Conservation (phyloP, 2,113 vertebrate species). For the Girardinichthys multiradiatus region DNA sequence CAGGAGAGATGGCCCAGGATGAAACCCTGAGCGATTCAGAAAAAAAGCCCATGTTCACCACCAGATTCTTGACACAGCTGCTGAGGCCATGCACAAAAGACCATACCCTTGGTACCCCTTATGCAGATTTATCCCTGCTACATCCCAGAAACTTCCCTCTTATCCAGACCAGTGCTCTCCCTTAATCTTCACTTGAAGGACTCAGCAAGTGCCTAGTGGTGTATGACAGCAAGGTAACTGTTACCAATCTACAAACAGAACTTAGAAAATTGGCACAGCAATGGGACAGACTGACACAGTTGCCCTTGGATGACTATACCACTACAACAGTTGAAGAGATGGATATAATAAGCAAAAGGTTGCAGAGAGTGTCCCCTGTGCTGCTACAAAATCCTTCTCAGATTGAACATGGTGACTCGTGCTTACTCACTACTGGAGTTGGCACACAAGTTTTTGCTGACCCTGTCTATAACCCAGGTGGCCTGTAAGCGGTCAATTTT, state of each 20-base stretch:
- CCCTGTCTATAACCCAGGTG: too few relatives aligned
- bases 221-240: background rate
- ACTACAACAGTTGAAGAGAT: background rate
- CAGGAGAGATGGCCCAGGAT: constrained; percentile 5
- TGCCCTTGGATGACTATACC: background rate
- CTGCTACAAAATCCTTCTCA: constrained; percentile 9
- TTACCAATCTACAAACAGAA: background rate
- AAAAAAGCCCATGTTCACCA: background rate
- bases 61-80: too few relatives aligned
- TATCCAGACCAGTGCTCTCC: constrained; percentile 1
- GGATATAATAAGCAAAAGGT: background rate
- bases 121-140: constrained; percentile 4
- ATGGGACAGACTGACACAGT: background rate
- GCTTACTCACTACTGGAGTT: constrained; percentile 1
- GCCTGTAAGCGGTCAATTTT: background rate
- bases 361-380: background rate
- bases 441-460: background rate
- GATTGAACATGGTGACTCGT: background rate
- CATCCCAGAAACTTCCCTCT: constrained; percentile 3
- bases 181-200: background rate
- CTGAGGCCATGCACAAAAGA: constrained; percentile 2
- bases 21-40: background rate
- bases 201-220: constrained; percentile 6
- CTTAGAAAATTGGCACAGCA: constrained; percentile 1
- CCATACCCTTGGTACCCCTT: background rate